Evolutionary conservation across 2,797 vertebrate species (phyloP), one percentile per base, ranked within the genome.

Genomic region (Liparis tanakae): DNA sequence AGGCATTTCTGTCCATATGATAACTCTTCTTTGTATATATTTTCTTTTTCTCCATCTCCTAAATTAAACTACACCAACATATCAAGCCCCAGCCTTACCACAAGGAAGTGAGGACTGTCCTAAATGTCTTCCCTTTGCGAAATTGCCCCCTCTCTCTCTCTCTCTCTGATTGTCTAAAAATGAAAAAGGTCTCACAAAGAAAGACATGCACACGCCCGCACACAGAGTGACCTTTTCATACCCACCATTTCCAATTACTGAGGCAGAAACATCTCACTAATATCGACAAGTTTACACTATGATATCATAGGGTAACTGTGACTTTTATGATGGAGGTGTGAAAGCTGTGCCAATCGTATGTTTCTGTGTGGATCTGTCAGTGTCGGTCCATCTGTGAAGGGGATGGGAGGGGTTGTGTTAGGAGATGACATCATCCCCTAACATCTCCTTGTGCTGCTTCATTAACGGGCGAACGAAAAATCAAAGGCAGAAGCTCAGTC

Each of bases 241-340:
- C 70, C 84, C 82, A 84, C 75, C 10, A 48, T 88, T 88, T 85
- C 92, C 92, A 95, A 94, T 94, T 95, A 94, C 87, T 63, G 59
- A 86, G 92, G 89, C 82, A 91, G 84, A 86, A 87, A 91, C 83
- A 82, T 87, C 83, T 91, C 84, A 85, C 85, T 83, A 82, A 66
- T 78, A 83, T 83, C 68, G 78, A 70, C 79, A 68, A 78, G 83
- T 85, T 85, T 87, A 76, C 74, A 39, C 81, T 78, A 77, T 73
- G 80, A 86, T 90, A 91, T 89, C 83, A 81, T 87, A 81, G 89
- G 89, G 86, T 74, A 81, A 72, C 88, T 88, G 84, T 79, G 80
- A 87, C 85, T 87, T 89, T 87, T 91, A 86, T 87, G 87, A 88
- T 71, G 72, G 85, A 93, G 83, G 88, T 89, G 91, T 81, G 82